Evolutionary conservation across 2,113 vertebrate genomes (phyloP), one percentile per base, ranked within the genome.

Genomic region (Nematolebias whitei): DNA sequence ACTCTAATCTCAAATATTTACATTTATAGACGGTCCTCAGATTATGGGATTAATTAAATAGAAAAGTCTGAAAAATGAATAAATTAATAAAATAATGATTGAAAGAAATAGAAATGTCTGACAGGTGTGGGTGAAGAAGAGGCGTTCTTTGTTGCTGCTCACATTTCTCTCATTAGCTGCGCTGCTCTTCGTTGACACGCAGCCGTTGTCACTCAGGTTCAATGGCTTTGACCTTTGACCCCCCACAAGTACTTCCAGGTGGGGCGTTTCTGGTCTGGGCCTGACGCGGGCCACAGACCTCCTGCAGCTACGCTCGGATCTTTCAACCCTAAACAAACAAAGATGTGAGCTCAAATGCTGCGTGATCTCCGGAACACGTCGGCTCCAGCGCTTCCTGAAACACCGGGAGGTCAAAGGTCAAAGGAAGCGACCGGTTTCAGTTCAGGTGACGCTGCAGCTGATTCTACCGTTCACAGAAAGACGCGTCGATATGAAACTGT

Each of bases 231-330:
- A 91, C 89, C 90, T 88, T 26, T 87, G 90, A 91, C 92, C 88
- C 77, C 1, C 15, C 23, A 86, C 76, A 91, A 93, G 92, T 89
- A 75, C 89, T 91, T 93, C 89, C 92, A 93, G 92, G 92, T 93
- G 92, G 85, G 35, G 39, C 70, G 71, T 78, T 85, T 92, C 88
- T 61, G 65, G 74, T 78, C 69, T 79, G 29, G 26, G 72, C 65
- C 45, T 2, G 18, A 51, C 61, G 23, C 62, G 1, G 56, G 63
- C 59, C 52, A 9, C 24, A 74, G 87, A 84, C 83, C 86, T 88
- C 87, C 87, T 85, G 82, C 83, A 80, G 87, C 80, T 56, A 78
- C 74, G 74, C 64, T 76, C 71, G 68, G 67, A 78, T 44, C 35
- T 23, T 16, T 48, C 55, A 78, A 81, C 82, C 76, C 70, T 64